phyloP scores from a whole-genome alignment of 2,113 vertebrate species.

The Pungitius pungitius region DNA sequence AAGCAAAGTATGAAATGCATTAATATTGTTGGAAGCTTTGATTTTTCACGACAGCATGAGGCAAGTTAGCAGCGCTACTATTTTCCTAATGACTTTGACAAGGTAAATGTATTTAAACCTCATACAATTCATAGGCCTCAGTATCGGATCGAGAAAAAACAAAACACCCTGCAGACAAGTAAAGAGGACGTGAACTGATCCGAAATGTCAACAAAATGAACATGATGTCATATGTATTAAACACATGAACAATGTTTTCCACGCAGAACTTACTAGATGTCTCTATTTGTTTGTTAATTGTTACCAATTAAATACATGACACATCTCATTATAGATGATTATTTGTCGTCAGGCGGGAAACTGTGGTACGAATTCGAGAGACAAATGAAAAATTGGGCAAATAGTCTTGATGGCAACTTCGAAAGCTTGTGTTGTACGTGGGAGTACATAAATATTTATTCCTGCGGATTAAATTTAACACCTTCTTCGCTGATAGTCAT shows the following conservation, averaged over 20 bases:
- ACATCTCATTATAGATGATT: conserved; percentile 65
- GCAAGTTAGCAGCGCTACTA: no score
- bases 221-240: neutral
- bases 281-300: conserved; percentile 56
- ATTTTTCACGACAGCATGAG: neutral
- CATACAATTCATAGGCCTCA: neutral
- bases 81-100: neutral
- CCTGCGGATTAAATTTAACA: conserved; percentile 48
- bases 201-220: neutral
- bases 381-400: conserved; percentile 44
- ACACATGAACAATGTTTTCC: conserved; percentile 6
- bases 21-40: neutral
- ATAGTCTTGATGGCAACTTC: conserved; percentile 48
- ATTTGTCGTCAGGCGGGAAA: conserved; percentile 52
- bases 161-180: neutral
- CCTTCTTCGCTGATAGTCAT: conserved; percentile 32
- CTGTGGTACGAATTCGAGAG: conserved; percentile 39
- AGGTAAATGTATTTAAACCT: neutral
- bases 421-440: conserved; percentile 47
- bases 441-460: conserved; percentile 64
- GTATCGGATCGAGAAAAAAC: neutral
- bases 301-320: conserved; percentile 60
- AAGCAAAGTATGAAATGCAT: neutral
- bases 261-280: conserved; percentile 12
- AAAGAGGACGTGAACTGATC: neutral